phyloP scores from a whole-genome alignment of 2,888 invertebrate genomes.

The Epirrhoe tristata region DNA sequence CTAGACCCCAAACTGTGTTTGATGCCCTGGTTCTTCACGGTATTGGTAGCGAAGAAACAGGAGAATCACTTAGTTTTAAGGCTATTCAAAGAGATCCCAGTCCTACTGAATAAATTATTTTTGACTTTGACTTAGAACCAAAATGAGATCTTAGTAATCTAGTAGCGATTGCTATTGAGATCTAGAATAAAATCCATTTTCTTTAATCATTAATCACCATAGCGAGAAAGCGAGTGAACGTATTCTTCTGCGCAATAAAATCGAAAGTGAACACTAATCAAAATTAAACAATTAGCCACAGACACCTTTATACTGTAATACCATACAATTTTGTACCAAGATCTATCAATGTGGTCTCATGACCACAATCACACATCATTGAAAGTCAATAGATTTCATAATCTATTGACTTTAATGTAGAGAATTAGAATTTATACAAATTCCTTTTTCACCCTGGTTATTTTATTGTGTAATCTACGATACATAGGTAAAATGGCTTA shows the following conservation, averaged over 20 bases:
- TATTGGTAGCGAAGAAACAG: too few relatives aligned
- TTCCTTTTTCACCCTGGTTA: too few relatives aligned
- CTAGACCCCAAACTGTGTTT: too few relatives aligned
- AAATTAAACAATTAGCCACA: constrained; percentile 21
- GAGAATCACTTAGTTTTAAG: too few relatives aligned
- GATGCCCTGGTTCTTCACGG: too few relatives aligned
- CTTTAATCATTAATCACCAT: constrained; percentile 47
- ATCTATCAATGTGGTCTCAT: background rate
- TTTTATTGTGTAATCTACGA: too few relatives aligned
- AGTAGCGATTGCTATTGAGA: background rate
- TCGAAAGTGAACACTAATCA: constrained; percentile 37
- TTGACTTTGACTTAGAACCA: too few relatives aligned
- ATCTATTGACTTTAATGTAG: background rate
- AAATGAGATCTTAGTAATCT: too few relatives aligned
- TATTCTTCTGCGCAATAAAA: constrained; percentile 38
- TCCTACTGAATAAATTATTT: too few relatives aligned
- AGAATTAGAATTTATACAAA: too few relatives aligned
- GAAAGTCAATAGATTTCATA: background rate
- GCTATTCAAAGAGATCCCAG: too few relatives aligned
- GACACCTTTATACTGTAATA: constrained; percentile 9
- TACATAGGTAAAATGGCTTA: too few relatives aligned
- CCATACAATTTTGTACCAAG: background rate
- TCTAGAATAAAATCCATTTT: background rate
- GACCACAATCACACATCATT: background rate
- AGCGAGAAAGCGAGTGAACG: constrained; percentile 48